Evolutionary conservation across 1,140 invertebrate genomes (phyloP).

Genomic region (Drosophila tristis): DNA sequence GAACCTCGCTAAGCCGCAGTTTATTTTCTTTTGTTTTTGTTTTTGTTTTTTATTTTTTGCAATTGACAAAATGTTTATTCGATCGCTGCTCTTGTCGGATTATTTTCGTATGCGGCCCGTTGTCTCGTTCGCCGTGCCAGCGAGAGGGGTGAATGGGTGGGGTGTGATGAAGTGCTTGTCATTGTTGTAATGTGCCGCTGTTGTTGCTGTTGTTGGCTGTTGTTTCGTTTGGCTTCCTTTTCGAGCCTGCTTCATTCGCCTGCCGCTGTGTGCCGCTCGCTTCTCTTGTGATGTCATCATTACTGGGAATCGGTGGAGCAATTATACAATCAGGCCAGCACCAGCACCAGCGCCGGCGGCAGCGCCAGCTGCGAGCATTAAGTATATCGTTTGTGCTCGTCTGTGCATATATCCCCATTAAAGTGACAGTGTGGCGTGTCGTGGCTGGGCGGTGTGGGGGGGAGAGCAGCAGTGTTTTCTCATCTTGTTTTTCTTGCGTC

Average conservation of each 20-base stretch:
- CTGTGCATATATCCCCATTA: slow-evolving; percentile 27
- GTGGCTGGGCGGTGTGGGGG: no score
- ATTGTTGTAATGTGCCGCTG: slow-evolving; percentile 40
- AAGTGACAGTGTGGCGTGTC: slow-evolving; percentile 7
- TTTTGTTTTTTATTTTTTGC: slow-evolving; percentile 11
- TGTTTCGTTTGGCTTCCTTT: not conserved
- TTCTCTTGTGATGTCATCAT: slow-evolving; percentile 56
- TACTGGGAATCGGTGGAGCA: slow-evolving; percentile 45
- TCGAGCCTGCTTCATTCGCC: slow-evolving; percentile 21
- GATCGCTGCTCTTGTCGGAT: no score
- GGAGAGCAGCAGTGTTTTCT: slow-evolving; percentile 26
- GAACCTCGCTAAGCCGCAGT: not conserved
- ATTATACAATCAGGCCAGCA: slow-evolving; percentile 50
- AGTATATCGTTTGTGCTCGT: slow-evolving; percentile 7
- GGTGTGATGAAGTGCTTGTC: slow-evolving; percentile 25
- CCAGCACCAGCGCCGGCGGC: no score
- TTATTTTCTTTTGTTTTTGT: slow-evolving; percentile 24
- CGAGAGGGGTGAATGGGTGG: no score
- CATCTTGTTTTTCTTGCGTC: not conserved
- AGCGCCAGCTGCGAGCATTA: slow-evolving; percentile 9
- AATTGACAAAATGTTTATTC: no score
- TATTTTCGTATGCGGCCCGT: no score
- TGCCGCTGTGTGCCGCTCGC: not conserved
- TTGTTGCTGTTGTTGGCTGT: slow-evolving; percentile 12
- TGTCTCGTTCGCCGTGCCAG: no score